phyloP scores from a whole-genome alignment of 2,797 vertebrate species.

The Dendrocincla tyrannina region DNA sequence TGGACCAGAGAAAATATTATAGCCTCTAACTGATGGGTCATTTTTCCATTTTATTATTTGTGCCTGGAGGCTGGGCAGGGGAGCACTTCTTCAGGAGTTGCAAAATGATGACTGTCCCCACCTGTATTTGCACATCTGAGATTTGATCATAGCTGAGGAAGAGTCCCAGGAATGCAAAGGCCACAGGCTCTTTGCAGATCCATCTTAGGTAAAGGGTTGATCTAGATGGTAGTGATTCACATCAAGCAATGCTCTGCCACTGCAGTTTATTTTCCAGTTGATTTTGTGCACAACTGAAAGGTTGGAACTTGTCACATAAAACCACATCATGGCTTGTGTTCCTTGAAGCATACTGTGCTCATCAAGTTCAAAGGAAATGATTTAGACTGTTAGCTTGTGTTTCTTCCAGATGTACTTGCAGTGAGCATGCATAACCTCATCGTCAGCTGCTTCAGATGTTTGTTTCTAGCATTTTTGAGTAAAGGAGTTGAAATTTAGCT shows the following conservation, averaged over 20 bases:
- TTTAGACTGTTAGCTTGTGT: background rate
- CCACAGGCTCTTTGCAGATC: background rate
- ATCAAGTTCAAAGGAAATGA: background rate
- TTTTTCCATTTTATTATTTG: background rate
- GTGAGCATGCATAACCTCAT: background rate
- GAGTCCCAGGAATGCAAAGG: background rate
- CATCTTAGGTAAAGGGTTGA: background rate
- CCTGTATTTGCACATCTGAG: background rate
- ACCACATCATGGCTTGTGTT: background rate
- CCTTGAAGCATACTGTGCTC: background rate
- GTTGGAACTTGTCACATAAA: background rate
- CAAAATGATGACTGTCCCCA: background rate
- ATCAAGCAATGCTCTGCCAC: background rate
- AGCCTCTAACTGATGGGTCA: background rate
- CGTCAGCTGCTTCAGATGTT: background rate
- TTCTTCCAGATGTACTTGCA: background rate
- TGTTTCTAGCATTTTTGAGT: constrained; percentile 4
- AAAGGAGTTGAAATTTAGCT: background rate
- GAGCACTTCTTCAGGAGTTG: background rate
- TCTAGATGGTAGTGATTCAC: background rate
- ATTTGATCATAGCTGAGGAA: background rate
- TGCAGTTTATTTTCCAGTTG: background rate
- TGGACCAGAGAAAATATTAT: background rate
- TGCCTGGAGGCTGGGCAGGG: background rate
- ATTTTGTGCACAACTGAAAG: background rate